A percentile compares a stretch with the other conserved stretches of the same genome.
Conservation (phyloP, 2,797 vertebrate genomes). For the Champsocephalus gunnari region DNA sequence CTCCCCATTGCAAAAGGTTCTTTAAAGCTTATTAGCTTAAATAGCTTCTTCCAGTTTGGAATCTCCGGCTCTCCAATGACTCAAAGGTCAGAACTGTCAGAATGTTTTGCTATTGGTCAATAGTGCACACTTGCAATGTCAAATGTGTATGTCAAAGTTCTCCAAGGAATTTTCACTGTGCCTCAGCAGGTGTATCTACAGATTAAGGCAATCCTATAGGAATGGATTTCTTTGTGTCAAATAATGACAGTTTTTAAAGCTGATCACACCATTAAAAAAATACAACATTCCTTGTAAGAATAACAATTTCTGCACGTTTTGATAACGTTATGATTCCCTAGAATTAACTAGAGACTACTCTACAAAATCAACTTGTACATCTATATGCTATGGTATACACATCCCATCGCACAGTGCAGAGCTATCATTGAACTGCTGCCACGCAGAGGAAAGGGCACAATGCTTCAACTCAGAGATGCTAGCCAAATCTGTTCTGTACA, state of each 20-base stretch:
- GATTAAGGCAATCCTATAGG: rapidly evolving
- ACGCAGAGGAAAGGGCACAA: constrained; percentile 69
- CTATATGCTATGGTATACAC: constrained; percentile 4
- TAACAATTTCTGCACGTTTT: background rate
- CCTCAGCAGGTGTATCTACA: rapidly evolving
- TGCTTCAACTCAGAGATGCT: constrained; percentile 70
- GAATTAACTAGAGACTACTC: too few species aligned
- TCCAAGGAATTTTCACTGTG: background rate
- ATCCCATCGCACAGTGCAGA: constrained; percentile 16
- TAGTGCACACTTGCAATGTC: background rate
- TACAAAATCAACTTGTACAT: background rate
- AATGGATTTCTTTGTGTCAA: background rate
- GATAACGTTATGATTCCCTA: background rate
- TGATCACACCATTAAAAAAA: background rate
- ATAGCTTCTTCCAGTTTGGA: background rate
- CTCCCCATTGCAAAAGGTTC: background rate
- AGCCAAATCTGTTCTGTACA: constrained; percentile 85
- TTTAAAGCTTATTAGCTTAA: background rate
- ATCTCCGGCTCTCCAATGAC: background rate
- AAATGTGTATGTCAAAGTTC: background rate
- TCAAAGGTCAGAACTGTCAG: background rate
- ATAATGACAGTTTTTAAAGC: background rate
- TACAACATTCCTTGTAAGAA: background rate
- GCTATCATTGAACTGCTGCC: constrained; percentile 75
- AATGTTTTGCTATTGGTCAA: background rate